These are phyloP conservation scores for Notolepis coatsorum DNA, from an alignment of 2,797 vertebrate species.

Conservation along the genomic window DNA sequence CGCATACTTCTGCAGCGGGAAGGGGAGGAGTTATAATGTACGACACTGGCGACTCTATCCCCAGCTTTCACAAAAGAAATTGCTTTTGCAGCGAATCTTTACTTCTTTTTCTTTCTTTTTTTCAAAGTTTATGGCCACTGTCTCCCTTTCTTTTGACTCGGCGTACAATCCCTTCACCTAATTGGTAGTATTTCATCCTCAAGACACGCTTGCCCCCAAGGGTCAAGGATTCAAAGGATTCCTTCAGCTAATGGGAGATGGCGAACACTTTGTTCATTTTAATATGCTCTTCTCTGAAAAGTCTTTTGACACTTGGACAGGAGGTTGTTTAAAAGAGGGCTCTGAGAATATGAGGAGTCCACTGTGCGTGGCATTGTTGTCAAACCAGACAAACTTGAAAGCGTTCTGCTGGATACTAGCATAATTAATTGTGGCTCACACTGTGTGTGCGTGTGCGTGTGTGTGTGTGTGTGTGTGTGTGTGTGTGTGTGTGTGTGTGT, in stretches of 20 bases:
- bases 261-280: conserved; percentile 71
- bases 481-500: conserved; percentile 1
- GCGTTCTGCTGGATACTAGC: conserved; percentile 14
- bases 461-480: neutral
- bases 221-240: conserved; percentile 59
- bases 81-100: conserved; percentile 47
- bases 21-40: conserved; percentile 8
- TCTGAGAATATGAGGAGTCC: conserved; percentile 39
- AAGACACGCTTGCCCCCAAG: conserved; percentile 62
- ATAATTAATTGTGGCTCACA: conserved; percentile 22
- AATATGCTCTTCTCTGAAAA: conserved; percentile 54
- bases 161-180: conserved; percentile 60
- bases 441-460: conserved; percentile 1
- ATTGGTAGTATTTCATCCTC: conserved; percentile 70
- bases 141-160: conserved; percentile 41
- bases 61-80: conserved; percentile 56
- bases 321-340: conserved; percentile 32
- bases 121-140: conserved; percentile 62
- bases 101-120: conserved; percentile 65
- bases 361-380: conserved; percentile 4
- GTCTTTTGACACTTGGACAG: conserved; percentile 59
- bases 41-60: conserved; percentile 11
- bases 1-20: conserved; percentile 1
- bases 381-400: conserved; percentile 36
- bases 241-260: conserved; percentile 62